phyloP scores from a whole-genome alignment of 1,140 invertebrate species.

The Zaprionus nigranus region DNA sequence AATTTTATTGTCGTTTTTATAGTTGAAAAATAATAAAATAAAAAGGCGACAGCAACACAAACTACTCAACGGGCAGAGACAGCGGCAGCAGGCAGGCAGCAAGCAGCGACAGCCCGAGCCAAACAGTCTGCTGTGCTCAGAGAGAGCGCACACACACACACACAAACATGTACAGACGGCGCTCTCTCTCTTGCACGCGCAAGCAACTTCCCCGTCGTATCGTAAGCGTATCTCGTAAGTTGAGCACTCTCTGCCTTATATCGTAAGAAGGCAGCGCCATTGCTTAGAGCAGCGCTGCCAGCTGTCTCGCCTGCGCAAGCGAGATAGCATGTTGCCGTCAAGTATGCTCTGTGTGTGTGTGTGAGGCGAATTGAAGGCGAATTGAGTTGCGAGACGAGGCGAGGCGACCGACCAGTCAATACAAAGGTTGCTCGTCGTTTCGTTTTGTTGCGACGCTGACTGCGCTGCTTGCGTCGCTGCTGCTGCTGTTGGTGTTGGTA shows the following conservation, averaged over 20 bases:
- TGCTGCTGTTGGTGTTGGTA: constrained; percentile 10
- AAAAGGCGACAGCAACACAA: constrained; percentile 37
- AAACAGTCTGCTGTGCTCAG: constrained; percentile 62
- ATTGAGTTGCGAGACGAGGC: constrained; percentile 54
- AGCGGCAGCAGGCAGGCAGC: too few species aligned
- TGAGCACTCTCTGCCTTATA: constrained; percentile 67
- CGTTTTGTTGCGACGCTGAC: background rate
- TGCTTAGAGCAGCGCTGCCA: constrained; percentile 50
- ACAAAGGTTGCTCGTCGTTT: constrained; percentile 31
- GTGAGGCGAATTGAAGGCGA: constrained; percentile 63
- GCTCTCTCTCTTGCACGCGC: background rate
- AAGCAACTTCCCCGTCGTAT: constrained; percentile 58
- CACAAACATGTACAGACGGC: background rate
- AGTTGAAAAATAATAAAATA: constrained; percentile 72
- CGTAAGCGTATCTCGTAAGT: constrained; percentile 72
- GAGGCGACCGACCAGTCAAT: constrained; percentile 41
- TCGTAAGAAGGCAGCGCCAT: constrained; percentile 79
- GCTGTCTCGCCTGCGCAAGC: constrained; percentile 43
- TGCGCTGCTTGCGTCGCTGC: background rate
- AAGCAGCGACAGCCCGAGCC: constrained; percentile 53
- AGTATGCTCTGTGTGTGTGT: constrained; percentile 6
- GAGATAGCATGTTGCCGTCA: constrained; percentile 46
- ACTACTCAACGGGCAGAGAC: constrained; percentile 26
- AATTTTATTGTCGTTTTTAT: constrained; percentile 83
- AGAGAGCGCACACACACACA: constrained; percentile 19